Conservation (phyloP, 2,797 vertebrate species). For the Synanceia verrucosa region DNA sequence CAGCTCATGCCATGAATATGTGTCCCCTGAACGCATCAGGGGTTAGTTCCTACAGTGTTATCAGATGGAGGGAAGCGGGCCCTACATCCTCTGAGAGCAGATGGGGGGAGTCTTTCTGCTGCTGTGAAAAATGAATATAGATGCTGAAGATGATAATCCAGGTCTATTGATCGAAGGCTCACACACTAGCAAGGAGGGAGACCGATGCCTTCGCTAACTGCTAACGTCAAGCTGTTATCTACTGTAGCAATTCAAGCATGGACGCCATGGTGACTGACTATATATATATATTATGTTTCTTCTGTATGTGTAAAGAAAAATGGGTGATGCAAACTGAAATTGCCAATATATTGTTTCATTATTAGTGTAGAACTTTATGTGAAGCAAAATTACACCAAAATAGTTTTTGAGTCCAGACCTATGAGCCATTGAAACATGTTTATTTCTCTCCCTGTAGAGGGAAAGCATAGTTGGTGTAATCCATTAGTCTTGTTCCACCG, state of each 20-base stretch:
- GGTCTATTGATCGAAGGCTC: slow-evolving; percentile 63
- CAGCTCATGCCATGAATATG: neutral
- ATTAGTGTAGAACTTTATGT: neutral
- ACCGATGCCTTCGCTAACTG: slow-evolving; percentile 55
- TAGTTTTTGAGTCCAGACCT: too few relatives aligned
- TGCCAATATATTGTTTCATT: neutral
- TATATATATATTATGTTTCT: neutral
- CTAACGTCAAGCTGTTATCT: slow-evolving; percentile 45
- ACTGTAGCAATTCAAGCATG: neutral
- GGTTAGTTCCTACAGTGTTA: slow-evolving; percentile 53
- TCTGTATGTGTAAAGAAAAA: neutral
- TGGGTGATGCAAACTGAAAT: neutral
- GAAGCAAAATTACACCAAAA: neutral
- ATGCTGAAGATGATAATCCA: slow-evolving; percentile 65
- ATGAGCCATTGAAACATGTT: too few relatives aligned
- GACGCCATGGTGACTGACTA: neutral
- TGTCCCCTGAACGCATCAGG: slow-evolving; percentile 29
- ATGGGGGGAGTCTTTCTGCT: slow-evolving; percentile 46
- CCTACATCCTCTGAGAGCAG: slow-evolving; percentile 55
- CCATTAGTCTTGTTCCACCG: neutral
- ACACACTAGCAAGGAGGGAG: slow-evolving; percentile 37
- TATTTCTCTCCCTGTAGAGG: neutral
- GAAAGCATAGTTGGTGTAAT: neutral
- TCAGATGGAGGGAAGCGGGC: slow-evolving; percentile 52
- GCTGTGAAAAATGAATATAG: slow-evolving; percentile 63